phyloP scores from a whole-genome alignment of 23 tunicate genomes.

The Phallusia fumigata region DNA sequence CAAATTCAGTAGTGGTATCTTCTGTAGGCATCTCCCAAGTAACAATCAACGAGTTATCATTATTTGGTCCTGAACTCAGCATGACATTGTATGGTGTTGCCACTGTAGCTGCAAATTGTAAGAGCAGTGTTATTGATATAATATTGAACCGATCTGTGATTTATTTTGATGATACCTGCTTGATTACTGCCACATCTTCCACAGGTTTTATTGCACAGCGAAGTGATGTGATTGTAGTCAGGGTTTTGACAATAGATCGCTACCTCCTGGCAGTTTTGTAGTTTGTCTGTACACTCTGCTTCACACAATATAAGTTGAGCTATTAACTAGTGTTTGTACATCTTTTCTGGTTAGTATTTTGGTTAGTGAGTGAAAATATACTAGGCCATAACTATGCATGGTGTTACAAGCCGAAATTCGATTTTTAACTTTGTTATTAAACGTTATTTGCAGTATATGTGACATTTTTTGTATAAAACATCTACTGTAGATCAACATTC shows the following conservation, averaged over 20 bases:
- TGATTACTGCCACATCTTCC: background rate
- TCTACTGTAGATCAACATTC: too few relatives aligned
- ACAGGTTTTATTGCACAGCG: background rate
- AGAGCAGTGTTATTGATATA: background rate
- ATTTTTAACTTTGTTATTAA: too few relatives aligned
- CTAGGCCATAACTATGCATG: too few relatives aligned
- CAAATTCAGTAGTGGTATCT: background rate
- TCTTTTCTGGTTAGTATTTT: too few relatives aligned
- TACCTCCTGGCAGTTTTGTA: background rate
- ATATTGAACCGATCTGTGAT: background rate
- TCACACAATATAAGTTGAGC: background rate
- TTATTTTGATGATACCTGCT: background rate
- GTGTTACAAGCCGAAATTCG: too few relatives aligned
- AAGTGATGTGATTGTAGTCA: background rate
- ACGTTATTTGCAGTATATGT: too few relatives aligned
- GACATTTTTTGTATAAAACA: too few relatives aligned
- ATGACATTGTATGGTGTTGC: background rate
- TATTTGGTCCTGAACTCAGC: background rate
- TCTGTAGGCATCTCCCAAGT: background rate
- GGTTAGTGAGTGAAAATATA: too few relatives aligned
- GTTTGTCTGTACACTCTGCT: background rate
- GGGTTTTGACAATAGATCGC: background rate
- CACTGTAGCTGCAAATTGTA: background rate
- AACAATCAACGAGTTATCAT: background rate
- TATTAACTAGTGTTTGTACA: background rate